phyloP scores from a whole-genome alignment of 2,113 vertebrate species.

The Lampris megalopsis region DNA sequence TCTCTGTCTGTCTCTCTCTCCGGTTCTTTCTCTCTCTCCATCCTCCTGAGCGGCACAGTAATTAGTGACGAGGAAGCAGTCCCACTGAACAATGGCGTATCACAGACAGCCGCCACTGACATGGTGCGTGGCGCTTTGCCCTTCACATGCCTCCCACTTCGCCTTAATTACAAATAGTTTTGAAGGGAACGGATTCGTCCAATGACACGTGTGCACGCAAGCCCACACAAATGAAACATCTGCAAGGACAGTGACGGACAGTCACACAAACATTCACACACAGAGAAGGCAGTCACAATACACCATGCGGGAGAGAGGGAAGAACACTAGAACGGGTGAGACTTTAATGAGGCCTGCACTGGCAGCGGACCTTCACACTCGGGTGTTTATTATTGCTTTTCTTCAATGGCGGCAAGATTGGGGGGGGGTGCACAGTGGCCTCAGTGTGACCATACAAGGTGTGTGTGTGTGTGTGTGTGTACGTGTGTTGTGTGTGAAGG shows the following conservation, averaged over 20 bases:
- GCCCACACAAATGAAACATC: conserved; percentile 4
- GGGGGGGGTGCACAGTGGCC: conserved; percentile 40
- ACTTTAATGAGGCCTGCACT: conserved; percentile 45
- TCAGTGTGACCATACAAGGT: conserved; percentile 36
- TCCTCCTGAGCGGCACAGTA: conserved; percentile 64
- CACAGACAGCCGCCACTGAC: conserved; percentile 64
- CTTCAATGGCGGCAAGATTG: conserved; percentile 50
- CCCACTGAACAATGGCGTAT: conserved; percentile 67
- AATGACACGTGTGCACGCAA: conserved; percentile 23
- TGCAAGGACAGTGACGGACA: conserved; percentile 4
- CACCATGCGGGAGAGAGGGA: neutral
- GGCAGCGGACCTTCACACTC: conserved; percentile 50
- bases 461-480: neutral
- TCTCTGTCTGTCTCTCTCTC: conserved; percentile 58
- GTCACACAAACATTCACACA: conserved; percentile 14
- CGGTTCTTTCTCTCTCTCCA: conserved; percentile 52
- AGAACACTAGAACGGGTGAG: conserved; percentile 32
- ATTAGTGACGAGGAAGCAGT: conserved; percentile 80
- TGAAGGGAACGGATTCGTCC: too few relatives aligned
- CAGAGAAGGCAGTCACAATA: conserved; percentile 26
- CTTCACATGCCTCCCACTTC: conserved; percentile 39
- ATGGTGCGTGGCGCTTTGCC: conserved; percentile 57
- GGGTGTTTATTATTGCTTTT: conserved; percentile 52
- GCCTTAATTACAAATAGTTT: conserved; percentile 59
- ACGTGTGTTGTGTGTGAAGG: conserved; percentile 6